Evolutionary conservation across 1,140 invertebrate genomes (phyloP), one percentile per base, ranked within the genome.

Genomic region (Drosophila varians): DNA sequence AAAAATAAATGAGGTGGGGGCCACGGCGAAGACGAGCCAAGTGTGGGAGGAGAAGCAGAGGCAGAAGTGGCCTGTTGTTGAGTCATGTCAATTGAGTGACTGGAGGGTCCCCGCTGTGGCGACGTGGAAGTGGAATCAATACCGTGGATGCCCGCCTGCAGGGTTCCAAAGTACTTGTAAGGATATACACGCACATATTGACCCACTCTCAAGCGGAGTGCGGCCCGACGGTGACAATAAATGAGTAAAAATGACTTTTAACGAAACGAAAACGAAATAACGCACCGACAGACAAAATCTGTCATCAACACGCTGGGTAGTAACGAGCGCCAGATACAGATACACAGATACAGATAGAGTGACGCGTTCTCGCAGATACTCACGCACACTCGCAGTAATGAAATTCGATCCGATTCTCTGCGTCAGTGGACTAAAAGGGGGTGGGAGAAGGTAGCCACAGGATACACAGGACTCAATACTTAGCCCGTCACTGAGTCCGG

Each of bases 191-290:
- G 54, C 60, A 47, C 26, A 40, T 34, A 42, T 7, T 16, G 6
- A 26, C 34, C 38, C 25, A 42, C 42, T 66, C 21, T 53, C 73
- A 55, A 21, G 28, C 61, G 61, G 66, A 55, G 66, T 45, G 52
- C 64, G 62, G 72, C 69, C 80, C 82, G 76, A 80, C 80, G 80
- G 73, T 87, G 80, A 87, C 80, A 86, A 86, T 86, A 86, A 86
- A 86, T 86, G 82, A 86, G 80, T 86, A 86, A 86, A 86, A 86
- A 80, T 86, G 76, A 86, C 80, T 87, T 75, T 86, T 76, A 84
- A 86, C 80, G 68, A 86, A 86, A 84, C 77, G 79, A 86, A 80
- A 84, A 79, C 70, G 71, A 75, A 79, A 71, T 65, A 77, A 80
- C 74, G 40, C 14, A 8, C 26, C 19, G 61, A 64, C 43, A n/a